phyloP scores from a whole-genome alignment of 2,797 vertebrate genomes.

The Ficedula albicollis region DNA sequence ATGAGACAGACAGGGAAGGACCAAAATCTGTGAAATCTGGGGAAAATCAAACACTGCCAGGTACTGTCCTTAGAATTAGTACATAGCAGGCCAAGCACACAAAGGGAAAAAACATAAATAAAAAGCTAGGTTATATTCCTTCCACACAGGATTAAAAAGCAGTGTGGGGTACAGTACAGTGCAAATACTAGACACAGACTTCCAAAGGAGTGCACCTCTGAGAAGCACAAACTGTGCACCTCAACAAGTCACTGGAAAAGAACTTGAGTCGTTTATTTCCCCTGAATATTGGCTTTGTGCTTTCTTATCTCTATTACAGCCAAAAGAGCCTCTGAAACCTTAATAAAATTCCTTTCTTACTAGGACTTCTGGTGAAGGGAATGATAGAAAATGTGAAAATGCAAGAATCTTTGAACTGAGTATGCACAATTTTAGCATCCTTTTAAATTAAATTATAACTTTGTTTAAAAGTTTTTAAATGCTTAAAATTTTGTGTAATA shows the following conservation, averaged over 20 bases:
- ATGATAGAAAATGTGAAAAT: background rate
- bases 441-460: background rate
- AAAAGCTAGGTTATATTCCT: background rate
- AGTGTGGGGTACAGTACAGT: background rate
- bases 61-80: background rate
- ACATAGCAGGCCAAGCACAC: background rate
- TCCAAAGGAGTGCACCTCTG: background rate
- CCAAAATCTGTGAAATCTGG: background rate
- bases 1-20: background rate
- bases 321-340: background rate
- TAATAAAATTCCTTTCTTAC: background rate
- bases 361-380: background rate
- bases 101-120: background rate
- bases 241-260: background rate
- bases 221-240: background rate
- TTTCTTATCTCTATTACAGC: background rate
- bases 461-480: background rate
- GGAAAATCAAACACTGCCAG: background rate
- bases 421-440: background rate
- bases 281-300: too few relatives aligned
- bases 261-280: background rate
- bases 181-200: background rate
- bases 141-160: background rate
- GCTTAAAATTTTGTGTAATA: background rate
- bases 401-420: background rate